These are phyloP conservation scores for Buphagus erythrorhynchus DNA, from an alignment of 2,797 vertebrate species.

Conservation along the genomic window DNA sequence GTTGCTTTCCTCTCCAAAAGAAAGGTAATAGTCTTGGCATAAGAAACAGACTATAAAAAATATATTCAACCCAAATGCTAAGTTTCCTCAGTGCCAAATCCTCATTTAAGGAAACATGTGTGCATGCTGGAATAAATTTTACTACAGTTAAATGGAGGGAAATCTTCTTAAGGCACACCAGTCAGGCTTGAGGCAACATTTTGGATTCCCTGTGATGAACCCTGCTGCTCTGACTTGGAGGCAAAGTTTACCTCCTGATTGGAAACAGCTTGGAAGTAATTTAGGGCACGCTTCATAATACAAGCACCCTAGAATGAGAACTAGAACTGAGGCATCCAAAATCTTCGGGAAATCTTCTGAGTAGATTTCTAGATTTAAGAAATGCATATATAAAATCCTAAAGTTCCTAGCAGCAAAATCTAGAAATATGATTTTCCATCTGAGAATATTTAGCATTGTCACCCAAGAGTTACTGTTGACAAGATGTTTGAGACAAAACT, in stretches of 20 bases:
- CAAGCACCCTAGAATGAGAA: neutral
- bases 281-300: neutral
- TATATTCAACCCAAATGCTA: neutral
- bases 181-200: neutral
- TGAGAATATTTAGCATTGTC: neutral
- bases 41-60: conserved; percentile 7
- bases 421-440: neutral
- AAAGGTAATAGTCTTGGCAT: conserved; percentile 19
- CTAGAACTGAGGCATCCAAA: neutral
- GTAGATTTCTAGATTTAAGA: neutral
- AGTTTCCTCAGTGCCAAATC: conserved; percentile 1
- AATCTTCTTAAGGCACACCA: neutral
- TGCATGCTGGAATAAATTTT: conserved; percentile 14
- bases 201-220: neutral
- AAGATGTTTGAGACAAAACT: neutral
- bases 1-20: neutral
- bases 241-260: neutral
- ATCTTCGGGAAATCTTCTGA: neutral
- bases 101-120: neutral
- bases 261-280: conserved; percentile 4
- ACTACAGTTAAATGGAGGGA: neutral
- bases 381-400: neutral
- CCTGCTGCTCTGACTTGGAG: neutral
- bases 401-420: neutral
- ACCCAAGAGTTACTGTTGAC: neutral